Base-by-base conservation (phyloP, 1,140 invertebrate genomes). In the Hylyphantes graminicola region DNA sequence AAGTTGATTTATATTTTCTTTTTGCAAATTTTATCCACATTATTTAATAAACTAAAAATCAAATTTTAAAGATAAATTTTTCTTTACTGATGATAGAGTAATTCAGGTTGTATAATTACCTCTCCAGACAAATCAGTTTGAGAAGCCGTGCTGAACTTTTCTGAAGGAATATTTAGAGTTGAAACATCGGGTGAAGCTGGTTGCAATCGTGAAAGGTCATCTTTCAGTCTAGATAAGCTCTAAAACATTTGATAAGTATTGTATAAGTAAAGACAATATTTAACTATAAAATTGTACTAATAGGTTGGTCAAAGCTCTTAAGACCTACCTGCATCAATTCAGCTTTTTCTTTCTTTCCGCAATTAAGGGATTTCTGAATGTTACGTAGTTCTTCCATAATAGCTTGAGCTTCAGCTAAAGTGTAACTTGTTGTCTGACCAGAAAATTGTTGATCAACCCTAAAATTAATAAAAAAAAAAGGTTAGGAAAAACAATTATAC, bases 121-220 rank as follows among this genome's bases (percentile, higher is more conserved):
- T 98, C 97, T 55, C 96, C 96, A 65, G 95, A 96, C 13, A 98
- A 91, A 90, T 98, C 97, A 0, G 97, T 98, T 90, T 98, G 97
- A 0, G 96, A 98, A 55, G 96, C 96, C 10, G 96, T 96, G 88
- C 94, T 96, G 12, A 96, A 91, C 89, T 95, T 96, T 86, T 96
- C 95, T 17, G 94, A 93, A 10, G 94, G 94, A 74, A 96, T 90
- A 87, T 93, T 95, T 15, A 96, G 89, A 0, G 94, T 95, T 59
- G 94, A 96, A 0, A 94, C 92, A 88, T 96, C 96, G 0, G 95
- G 94, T 55, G 95, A 94, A 90, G 93, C 94, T 1, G 88, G 86
- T 88, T 97, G 95, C 68, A 97, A 90, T 87, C 95, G 92, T 11
- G 95, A 95, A 48, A 98, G 90, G 88, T 98, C 97, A 88, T 98